Conservation (phyloP, 2,797 vertebrate genomes). For the Tadarida brasiliensis region DNA sequence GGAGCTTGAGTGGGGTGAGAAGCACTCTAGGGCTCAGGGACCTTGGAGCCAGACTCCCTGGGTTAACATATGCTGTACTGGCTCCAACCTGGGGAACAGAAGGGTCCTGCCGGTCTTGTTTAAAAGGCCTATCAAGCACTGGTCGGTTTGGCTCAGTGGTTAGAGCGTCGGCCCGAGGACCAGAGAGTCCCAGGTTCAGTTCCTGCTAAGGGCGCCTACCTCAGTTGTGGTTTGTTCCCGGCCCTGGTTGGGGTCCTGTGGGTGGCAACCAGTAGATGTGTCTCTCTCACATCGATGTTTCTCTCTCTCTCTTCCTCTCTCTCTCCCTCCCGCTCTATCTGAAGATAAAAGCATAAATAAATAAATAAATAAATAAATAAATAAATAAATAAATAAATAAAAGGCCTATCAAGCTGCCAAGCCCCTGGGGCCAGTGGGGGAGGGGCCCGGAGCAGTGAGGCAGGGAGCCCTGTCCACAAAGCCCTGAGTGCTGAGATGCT, state of each 20-base stretch:
- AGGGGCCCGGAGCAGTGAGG: neutral
- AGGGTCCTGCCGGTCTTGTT: neutral
- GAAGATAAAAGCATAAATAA: too few species aligned
- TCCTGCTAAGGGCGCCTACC: too few species aligned
- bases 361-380: too few species aligned
- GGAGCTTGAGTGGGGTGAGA: neutral
- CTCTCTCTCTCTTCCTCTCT: too few species aligned
- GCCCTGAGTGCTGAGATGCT: neutral
- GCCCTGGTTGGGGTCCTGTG: too few species aligned
- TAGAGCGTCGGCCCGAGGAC: too few species aligned
- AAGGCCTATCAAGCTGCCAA: neutral
- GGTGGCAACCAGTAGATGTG: too few species aligned
- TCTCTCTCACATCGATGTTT: too few species aligned
- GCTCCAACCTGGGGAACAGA: neutral
- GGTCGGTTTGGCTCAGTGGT: too few species aligned
- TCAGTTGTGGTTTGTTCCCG: too few species aligned
- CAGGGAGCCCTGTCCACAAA: neutral
- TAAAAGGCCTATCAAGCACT: neutral
- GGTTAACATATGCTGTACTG: neutral
- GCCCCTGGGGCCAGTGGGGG: neutral
- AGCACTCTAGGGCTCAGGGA: neutral
- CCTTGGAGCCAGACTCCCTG: neutral
- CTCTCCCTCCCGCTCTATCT: too few species aligned
- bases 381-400: neutral
- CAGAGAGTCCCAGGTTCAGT: too few species aligned